Evolutionary conservation across 30 jellyfish, hydroid and myxozoan genomes (phyloP), one percentile per base, ranked within the genome.

Genomic region (Aurelia aurita): DNA sequence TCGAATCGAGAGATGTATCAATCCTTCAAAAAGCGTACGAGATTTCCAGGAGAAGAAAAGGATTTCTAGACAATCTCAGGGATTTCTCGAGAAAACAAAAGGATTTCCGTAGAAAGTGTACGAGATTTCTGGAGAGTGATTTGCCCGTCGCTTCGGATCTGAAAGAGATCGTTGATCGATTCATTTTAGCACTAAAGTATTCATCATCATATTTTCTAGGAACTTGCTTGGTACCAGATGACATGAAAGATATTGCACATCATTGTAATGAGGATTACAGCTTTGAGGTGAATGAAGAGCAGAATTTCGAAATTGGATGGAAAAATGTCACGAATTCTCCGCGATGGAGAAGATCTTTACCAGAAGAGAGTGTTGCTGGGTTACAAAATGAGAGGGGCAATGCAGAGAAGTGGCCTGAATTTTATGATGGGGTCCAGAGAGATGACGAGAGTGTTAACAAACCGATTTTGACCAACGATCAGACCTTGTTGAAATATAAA

Each of bases 231-330:
- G 1, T 79, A 9, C 74, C 70, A 5, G 80, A 79, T n/a, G 74
- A 79, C 5, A 76, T 65, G 44, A 65, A 39, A 39, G 90, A 81
- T 29, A 49, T 79, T 19, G 61, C 46, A 0, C 45, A 23, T 19
- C 23, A 31, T 2, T 79, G 90, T 47, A 64, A 79, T 64, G 90
- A 66, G 12, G 55, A 2, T 23, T 79, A 79, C 75, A 79, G 90
- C 59, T 53, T 79, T 19, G 66, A 67, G 3, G 15, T 20, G 0
- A 65, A 79, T 25, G 90, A 79, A 27, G 90, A 79, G 80, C 22
- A 72, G 22, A 25, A 79, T 34, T 79, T 35, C 20, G 82, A 3
- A 19, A 0, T 55, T 55, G 67, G 67, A 22, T 55, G 67, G 67
- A 14, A 12, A 22, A 55, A 55, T 13, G 25, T 55, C 28, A 55